Base-by-base conservation (phyloP, 2,888 invertebrate species). In the Dasysyrphus tricinctus region DNA sequence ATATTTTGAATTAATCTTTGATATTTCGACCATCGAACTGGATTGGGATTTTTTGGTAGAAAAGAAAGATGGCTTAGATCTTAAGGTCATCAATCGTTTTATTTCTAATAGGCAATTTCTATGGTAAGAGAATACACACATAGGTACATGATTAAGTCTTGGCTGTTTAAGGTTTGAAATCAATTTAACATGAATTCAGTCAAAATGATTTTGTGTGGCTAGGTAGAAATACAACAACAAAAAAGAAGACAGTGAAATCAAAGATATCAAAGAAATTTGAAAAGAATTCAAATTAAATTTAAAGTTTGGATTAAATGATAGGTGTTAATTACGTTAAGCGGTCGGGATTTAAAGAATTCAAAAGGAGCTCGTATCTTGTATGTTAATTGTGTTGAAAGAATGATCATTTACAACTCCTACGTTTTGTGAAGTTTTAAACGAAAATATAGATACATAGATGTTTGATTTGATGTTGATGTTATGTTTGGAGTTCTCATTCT, bases 1-100 rank as follows among this genome's bases (percentile, higher is more conserved):
- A 84, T 72, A 80, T 84, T 84, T 76, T 44, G 74, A 63, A 82
- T 86, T 74, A 78, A 82, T 82, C 78, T 78, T 44, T 70, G 78
- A 82, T 79, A 86, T 86, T 82, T 82, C 74, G 57, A 73, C 54
- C 72, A 84, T 80, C 37, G 56, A 51, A 57, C 42, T 44, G 39
- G 59, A 54, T 39, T 54, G 54, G 34, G 24, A 74, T 69, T 73
- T 54, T 24, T 39, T 51, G 57, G 3, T 65, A 12, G 32, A 16
- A 34, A 65, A 12, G 32, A 16, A 34, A 65, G 65, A 49, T 74
- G 63, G 74, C 54, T 75, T 56, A 59, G 32, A 72, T 32, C 51
- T 76, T 47, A 8, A 59, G 73, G 54, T 65, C 59, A 85, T 85
- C 84, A 80, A 80, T 85, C 84, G 84, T 80, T 69, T 39, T 37